Conservation (phyloP, 2,888 invertebrate species). For the Aspidiotus rigidus region DNA sequence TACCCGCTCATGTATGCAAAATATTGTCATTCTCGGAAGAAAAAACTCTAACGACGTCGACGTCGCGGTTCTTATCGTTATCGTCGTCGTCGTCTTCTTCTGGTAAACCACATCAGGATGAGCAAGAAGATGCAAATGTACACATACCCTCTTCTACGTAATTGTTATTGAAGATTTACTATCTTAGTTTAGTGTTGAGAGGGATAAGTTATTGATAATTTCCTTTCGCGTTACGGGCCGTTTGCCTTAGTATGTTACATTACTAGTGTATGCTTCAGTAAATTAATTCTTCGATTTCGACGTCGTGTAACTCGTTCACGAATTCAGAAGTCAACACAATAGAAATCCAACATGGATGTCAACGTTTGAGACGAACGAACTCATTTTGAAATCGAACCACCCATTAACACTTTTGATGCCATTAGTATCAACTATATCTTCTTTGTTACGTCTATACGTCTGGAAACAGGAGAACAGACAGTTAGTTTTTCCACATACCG, state of each 20-base stretch:
- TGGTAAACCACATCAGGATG: no score
- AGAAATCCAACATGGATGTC: no score
- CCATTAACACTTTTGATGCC: no score
- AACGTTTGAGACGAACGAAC: no score
- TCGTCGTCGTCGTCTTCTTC: no score
- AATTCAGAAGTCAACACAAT: no score
- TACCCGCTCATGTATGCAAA: not conserved
- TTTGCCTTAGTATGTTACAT: constrained; percentile 33
- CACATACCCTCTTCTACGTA: constrained; percentile 4
- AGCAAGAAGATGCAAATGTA: not conserved
- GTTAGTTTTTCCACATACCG: no score
- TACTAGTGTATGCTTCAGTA: constrained; percentile 30
- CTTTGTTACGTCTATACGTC: no score
- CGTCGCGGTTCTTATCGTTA: not conserved
- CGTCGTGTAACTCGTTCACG: no score
- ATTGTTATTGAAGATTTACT: constrained; percentile 2
- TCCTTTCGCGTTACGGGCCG: constrained; percentile 36
- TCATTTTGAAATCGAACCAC: no score
- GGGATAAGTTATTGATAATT: constrained; percentile 34
- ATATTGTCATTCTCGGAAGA: not conserved
- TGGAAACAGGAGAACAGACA: no score
- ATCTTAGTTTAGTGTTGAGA: constrained; percentile 11
- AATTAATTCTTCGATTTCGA: constrained; percentile 22
- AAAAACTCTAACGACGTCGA: constrained; percentile 1
- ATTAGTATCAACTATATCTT: no score